A percentile compares a stretch with the other conserved stretches of the same genome.
Conservation (phyloP, 2,888 invertebrate genomes). For the Lasioglossum villosulum region DNA sequence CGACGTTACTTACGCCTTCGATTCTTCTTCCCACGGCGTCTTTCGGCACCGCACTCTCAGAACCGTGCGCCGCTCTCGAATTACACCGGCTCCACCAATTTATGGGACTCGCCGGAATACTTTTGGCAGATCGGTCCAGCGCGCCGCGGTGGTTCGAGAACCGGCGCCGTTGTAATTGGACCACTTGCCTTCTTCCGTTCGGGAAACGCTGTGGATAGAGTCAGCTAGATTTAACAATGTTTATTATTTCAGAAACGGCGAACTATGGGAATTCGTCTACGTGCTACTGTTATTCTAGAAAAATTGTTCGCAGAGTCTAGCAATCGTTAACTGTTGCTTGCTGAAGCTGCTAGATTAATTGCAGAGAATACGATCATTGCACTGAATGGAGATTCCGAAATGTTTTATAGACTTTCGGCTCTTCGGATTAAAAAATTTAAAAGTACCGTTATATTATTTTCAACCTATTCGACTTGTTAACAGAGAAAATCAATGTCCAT, state of each 20-base stretch:
- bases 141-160: background rate
- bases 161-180: conserved; percentile 3
- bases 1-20: background rate
- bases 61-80: background rate
- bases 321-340: background rate
- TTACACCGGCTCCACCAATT: background rate
- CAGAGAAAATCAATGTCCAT: too few relatives aligned
- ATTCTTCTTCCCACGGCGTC: background rate
- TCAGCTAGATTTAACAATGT: background rate
- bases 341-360: background rate
- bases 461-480: too few relatives aligned
- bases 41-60: background rate
- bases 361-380: background rate
- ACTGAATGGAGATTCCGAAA: background rate
- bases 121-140: background rate
- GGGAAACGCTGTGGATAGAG: background rate
- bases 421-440: too few relatives aligned
- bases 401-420: background rate
- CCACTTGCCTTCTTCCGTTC: background rate
- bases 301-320: background rate
- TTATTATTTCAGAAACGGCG: background rate
- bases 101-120: background rate
- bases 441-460: too few relatives aligned
- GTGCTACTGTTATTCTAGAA: background rate
- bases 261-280: background rate